Conservation (phyloP, 2,888 invertebrate genomes). For the Cryptosula pallasiana region DNA sequence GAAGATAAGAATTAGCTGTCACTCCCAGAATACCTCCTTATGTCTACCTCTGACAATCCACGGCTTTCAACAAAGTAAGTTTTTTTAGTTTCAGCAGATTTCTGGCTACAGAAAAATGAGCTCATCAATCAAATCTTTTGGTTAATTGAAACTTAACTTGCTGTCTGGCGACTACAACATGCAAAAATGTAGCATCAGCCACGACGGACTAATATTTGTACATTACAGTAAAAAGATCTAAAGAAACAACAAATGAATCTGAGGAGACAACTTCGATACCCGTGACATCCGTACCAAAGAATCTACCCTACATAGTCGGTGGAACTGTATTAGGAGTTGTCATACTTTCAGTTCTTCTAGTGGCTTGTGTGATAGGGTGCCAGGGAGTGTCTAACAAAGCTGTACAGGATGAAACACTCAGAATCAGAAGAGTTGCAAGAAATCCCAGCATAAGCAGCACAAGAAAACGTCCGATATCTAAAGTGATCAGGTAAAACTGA, state of each 20-base stretch:
- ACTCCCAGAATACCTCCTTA: not conserved
- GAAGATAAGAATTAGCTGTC: not conserved
- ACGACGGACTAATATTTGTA: no score
- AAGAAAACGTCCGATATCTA: not conserved
- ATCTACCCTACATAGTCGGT: not conserved
- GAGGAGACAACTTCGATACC: no score
- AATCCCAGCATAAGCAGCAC: conserved; percentile 3
- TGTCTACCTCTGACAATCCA: conserved; percentile 9
- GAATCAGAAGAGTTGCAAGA: not conserved
- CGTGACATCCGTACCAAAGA: not conserved
- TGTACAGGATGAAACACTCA: not conserved
- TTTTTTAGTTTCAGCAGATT: no score
- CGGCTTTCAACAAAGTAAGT: conserved; percentile 6
- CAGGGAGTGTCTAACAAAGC: not conserved
- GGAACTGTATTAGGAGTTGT: not conserved
- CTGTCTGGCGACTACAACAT: no score
- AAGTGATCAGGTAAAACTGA: not conserved
- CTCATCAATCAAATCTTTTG: no score
- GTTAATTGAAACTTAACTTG: no score
- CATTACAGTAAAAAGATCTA: no score
- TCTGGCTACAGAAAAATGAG: no score
- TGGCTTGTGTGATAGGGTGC: not conserved
- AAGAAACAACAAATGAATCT: no score
- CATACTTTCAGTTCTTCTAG: not conserved
- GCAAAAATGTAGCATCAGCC: no score